Base-by-base conservation (phyloP, 2,113 vertebrate species). In the Brachyhypopomus gauderio region DNA sequence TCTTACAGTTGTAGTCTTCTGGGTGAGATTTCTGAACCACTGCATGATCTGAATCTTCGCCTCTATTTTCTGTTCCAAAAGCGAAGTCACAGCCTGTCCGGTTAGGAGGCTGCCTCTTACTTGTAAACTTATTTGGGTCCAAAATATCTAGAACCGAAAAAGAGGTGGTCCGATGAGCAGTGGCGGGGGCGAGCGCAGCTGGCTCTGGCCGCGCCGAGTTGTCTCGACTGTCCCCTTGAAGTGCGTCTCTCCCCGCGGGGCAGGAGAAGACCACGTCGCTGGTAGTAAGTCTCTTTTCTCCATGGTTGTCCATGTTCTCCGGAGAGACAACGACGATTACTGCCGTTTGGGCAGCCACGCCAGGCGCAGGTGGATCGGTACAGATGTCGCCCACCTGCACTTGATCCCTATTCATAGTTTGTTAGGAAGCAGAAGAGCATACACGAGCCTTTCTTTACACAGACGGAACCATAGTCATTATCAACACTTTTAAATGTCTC, bases 131-230 rank as follows among this genome's bases (percentile, higher is more conserved):
- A 92, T 97, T 96, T 67, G 96, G 96, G 87, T 97, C 96, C 93
- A 99, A 90, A 87, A 99, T 99, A 95, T 99, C 97, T 90, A 98
- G 91, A 45, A 99, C 97, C 0, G 97, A 98, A 91, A 98, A 99
- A 7, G 97, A 95, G 41, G 97, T 98, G 92, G 96, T 97, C 87
- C 97, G 94, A 89, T 96, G 93, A 71, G 91, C 89, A 22, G 75
- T 72, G 3, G 89, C 91, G 25, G 92, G 88, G 0, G 91, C 92
- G 70, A 84, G 92, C 74, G 88, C 93, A 14, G 90, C 90, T 5
- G 90, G 92, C 22, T 95, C 95, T 81, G 93, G 94, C 20, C 93
- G 92, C 20, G 93, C 91, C 0, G 94, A 93, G 85, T 94, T 95
- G 72, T 92, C 88, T 78, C 91, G 93, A 56, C 93, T 91, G 64